These are phyloP conservation scores for Drosophila antonietae DNA, from an alignment of 2,888 invertebrate species.

Conservation along the genomic window DNA sequence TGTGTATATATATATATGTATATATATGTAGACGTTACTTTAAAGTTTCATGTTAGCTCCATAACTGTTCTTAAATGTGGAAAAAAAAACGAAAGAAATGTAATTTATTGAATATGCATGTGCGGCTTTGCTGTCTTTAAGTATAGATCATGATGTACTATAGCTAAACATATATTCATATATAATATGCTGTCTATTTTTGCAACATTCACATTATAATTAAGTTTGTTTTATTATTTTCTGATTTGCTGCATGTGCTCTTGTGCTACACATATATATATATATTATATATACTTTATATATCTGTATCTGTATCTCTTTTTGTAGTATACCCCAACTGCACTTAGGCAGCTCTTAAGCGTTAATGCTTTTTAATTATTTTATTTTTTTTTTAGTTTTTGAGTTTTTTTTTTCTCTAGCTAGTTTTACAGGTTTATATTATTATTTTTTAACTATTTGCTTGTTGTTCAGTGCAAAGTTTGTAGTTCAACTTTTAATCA, in stretches of 20 bases:
- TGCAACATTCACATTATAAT: constrained; percentile 3
- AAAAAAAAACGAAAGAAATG: constrained; percentile 13
- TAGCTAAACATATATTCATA: constrained; percentile 3
- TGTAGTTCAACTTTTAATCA: constrained; percentile 66
- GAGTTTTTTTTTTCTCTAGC: constrained; percentile 44
- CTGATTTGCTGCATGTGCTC: constrained; percentile 17
- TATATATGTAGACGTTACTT: constrained; percentile 14
- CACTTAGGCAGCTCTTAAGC: constrained; percentile 77
- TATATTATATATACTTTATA: constrained; percentile 14
- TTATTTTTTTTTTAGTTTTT: constrained; percentile 20
- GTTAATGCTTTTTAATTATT: constrained; percentile 74
- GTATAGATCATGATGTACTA: constrained; percentile 11
- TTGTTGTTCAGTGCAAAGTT: constrained; percentile 65
- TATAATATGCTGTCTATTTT: neutral
- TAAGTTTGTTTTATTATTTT: constrained; percentile 12
- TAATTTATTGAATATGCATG: constrained; percentile 44
- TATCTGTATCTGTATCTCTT: constrained; percentile 2
- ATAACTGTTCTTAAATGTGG: constrained; percentile 8
- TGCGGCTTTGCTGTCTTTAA: constrained; percentile 7
- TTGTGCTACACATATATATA: constrained; percentile 23
- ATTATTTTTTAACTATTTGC: constrained; percentile 16
- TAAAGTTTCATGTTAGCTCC: constrained; percentile 26
- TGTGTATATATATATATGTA: constrained; percentile 16
- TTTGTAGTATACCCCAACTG: constrained; percentile 57
- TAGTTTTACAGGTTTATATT: constrained; percentile 64